Conservation (phyloP, 1,140 invertebrate genomes). For the Vollenhovia emeryi region DNA sequence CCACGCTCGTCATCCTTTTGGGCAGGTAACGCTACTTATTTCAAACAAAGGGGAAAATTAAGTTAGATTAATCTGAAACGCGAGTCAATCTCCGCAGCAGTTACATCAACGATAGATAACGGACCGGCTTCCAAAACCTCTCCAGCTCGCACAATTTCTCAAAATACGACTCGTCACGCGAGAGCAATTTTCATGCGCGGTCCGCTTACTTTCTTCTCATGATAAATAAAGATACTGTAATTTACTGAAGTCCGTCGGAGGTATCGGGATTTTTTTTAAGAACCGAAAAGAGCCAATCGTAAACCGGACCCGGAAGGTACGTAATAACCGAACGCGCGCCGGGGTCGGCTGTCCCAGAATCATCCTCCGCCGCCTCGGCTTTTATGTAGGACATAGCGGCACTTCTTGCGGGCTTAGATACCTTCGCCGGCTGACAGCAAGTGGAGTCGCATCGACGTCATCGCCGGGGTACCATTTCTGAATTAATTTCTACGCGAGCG, state of each 20-base stretch:
- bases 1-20: neutral
- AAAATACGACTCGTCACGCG: neutral
- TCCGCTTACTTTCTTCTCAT: neutral
- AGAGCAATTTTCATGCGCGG: neutral
- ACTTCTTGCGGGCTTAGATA: constrained; percentile 76
- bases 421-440: constrained; percentile 64
- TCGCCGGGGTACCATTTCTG: constrained; percentile 28
- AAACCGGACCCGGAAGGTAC: constrained; percentile 56
- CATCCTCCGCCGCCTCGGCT: constrained; percentile 63
- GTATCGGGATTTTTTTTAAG: neutral
- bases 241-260: neutral
- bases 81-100: neutral
- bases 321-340: constrained; percentile 68
- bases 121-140: neutral
- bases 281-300: constrained; percentile 11
- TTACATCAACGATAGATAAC: neutral
- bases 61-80: neutral
- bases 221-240: neutral
- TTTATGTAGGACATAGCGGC: constrained; percentile 82
- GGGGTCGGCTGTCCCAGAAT: constrained; percentile 71
- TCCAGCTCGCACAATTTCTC: neutral
- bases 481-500: constrained; percentile 24
- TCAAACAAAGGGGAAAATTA: neutral
- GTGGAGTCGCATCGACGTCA: constrained; percentile 65
- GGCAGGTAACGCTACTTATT: neutral